These are phyloP conservation scores for Lysandra coridon DNA, from an alignment of 2,888 invertebrate genomes.

Conservation along the genomic window DNA sequence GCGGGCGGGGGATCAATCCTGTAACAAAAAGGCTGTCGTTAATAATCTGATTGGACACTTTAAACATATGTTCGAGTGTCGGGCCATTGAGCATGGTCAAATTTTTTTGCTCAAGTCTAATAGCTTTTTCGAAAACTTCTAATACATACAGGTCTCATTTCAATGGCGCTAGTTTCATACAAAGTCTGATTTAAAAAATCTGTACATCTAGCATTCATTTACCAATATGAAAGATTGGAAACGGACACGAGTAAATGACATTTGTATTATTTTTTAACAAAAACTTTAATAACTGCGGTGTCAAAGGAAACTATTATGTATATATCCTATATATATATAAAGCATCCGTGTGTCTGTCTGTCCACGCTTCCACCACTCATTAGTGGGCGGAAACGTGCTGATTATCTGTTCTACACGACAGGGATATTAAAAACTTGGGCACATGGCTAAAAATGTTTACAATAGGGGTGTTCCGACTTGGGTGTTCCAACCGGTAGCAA, in stretches of 20 bases:
- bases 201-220: neutral
- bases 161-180: neutral
- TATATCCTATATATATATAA: neutral
- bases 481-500: conserved; percentile 1
- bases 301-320: conserved; percentile 10
- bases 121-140: neutral
- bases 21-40: conserved; percentile 54
- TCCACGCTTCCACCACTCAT: conserved; percentile 36
- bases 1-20: conserved; percentile 88
- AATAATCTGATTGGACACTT: conserved; percentile 3
- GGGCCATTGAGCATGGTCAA: neutral
- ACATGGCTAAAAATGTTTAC: conserved; percentile 18
- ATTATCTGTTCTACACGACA: conserved; percentile 28
- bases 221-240: neutral
- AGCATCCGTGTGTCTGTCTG: conserved; percentile 26
- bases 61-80: conserved; percentile 3
- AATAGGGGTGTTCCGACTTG: neutral
- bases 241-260: neutral
- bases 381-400: conserved; percentile 32
- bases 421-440: conserved; percentile 18
- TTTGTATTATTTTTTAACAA: neutral
- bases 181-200: neutral
- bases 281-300: neutral
- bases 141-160: neutral
- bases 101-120: neutral